Conservation (phyloP, 2,888 invertebrate species). For the Cecidostiba fungosa region DNA sequence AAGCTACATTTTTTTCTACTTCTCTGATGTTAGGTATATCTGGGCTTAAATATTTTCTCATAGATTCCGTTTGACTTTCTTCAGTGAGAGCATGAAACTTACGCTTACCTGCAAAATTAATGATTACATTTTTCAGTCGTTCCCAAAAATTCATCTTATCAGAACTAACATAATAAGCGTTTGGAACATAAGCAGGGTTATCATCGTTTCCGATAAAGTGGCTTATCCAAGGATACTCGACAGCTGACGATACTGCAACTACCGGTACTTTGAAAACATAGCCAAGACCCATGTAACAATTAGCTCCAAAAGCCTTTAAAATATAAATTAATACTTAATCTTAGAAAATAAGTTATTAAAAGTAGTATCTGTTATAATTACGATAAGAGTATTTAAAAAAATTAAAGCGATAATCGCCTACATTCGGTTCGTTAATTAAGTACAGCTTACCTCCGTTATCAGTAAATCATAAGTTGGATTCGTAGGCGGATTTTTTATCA, state of each 20-base stretch:
- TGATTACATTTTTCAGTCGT: constrained; percentile 66
- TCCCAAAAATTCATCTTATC: constrained; percentile 66
- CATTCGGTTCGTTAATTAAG: not conserved
- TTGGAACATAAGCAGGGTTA: constrained; percentile 65
- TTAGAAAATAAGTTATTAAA: too few relatives aligned
- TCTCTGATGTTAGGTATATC: constrained; percentile 77
- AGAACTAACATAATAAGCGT: not conserved
- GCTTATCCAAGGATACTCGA: constrained; percentile 66
- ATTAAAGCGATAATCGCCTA: too few relatives aligned
- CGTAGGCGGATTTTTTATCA: constrained; percentile 68
- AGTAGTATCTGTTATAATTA: too few relatives aligned
- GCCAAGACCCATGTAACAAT: constrained; percentile 72
- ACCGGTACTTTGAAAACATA: constrained; percentile 68
- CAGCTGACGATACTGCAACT: constrained; percentile 60
- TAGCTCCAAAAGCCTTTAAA: constrained; percentile 66
- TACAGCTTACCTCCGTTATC: constrained; percentile 45
- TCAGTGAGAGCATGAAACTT: constrained; percentile 60
- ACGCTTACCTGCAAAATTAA: not conserved
- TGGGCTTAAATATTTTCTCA: constrained; percentile 69
- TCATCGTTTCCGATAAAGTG: constrained; percentile 67
- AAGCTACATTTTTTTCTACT: constrained; percentile 80
- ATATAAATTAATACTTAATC: constrained; percentile 5
- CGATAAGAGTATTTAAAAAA: too few relatives aligned
- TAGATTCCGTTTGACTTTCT: constrained; percentile 64
- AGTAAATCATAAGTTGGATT: constrained; percentile 69